These are phyloP conservation scores for Eucidaris tribuloides DNA, from an alignment of 35 echinoderm and acorn worm species.

Conservation along the genomic window DNA sequence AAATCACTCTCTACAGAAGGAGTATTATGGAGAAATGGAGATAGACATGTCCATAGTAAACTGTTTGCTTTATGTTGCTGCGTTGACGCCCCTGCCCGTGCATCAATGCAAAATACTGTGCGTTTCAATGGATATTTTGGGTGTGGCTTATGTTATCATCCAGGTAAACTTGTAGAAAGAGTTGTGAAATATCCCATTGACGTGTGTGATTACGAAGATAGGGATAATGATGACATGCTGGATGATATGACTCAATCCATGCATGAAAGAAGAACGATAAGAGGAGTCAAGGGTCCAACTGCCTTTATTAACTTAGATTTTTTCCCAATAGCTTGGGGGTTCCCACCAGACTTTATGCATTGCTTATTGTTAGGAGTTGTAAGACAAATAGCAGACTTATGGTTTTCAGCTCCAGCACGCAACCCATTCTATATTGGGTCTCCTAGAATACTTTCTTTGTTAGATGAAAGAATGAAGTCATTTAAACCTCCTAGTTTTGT, in stretches of 20 bases:
- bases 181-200: conserved; percentile 68
- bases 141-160: conserved; percentile 83
- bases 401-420: conserved; percentile 36
- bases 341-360: conserved; percentile 78
- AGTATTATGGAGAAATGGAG: conserved; percentile 37
- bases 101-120: conserved; percentile 38
- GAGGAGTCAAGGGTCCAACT: conserved; percentile 61
- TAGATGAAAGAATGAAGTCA: conserved; percentile 19
- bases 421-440: conserved; percentile 40
- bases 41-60: conserved; percentile 34
- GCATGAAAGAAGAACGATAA: conserved; percentile 8
- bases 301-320: conserved; percentile 27
- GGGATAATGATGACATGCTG: conserved; percentile 50
- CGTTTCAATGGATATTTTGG: too few relatives aligned
- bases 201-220: conserved; percentile 50
- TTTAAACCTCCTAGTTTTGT: conserved; percentile 38
- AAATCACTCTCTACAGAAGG: conserved; percentile 28
- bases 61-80: conserved; percentile 37
- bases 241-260: conserved; percentile 42
- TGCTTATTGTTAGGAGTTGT: conserved; percentile 46
- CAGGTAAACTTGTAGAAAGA: conserved; percentile 37
- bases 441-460: conserved; percentile 24
- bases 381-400: conserved; percentile 46
- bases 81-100: conserved; percentile 57
- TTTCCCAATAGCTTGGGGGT: conserved; percentile 56